Evolutionary conservation across 2,113 vertebrate genomes (phyloP).

Genomic region (Atractosteus spatula): DNA sequence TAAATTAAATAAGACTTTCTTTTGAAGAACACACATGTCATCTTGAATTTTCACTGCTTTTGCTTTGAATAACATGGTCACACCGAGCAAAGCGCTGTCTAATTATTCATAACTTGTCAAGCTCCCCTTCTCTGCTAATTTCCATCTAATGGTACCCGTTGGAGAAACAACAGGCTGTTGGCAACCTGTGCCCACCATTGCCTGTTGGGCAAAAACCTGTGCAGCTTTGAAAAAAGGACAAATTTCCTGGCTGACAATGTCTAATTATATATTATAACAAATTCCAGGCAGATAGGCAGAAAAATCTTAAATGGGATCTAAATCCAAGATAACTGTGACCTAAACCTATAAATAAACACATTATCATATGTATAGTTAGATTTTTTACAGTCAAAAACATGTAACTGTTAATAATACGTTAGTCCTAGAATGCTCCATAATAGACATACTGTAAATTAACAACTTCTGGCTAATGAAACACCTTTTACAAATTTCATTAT

Average conservation of each 20-base stretch:
- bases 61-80: slow-evolving; percentile 20
- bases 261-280: slow-evolving; percentile 41
- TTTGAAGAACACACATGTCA: slow-evolving; percentile 64
- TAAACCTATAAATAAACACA: too few relatives aligned
- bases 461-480: too few relatives aligned
- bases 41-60: slow-evolving; percentile 37
- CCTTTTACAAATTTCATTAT: too few relatives aligned
- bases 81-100: slow-evolving; percentile 42
- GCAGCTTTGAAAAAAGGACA: slow-evolving; percentile 34
- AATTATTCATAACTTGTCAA: slow-evolving; percentile 62
- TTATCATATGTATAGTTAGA: too few relatives aligned
- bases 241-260: slow-evolving; percentile 36
- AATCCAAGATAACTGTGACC: too few relatives aligned
- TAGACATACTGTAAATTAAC: too few relatives aligned
- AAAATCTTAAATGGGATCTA: slow-evolving; percentile 8
- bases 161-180: slow-evolving; percentile 63
- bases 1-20: slow-evolving; percentile 60
- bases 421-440: too few relatives aligned
- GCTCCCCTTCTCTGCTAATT: slow-evolving; percentile 49
- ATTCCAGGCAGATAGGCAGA: slow-evolving; percentile 26
- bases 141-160: slow-evolving; percentile 58
- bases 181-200: slow-evolving; percentile 64
- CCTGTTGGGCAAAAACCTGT: slow-evolving; percentile 63
- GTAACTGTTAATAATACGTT: too few relatives aligned
- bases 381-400: too few relatives aligned